These are phyloP conservation scores for Melikaiella ostensackeni DNA, from an alignment of 2,888 invertebrate genomes.

Conservation along the genomic window DNA sequence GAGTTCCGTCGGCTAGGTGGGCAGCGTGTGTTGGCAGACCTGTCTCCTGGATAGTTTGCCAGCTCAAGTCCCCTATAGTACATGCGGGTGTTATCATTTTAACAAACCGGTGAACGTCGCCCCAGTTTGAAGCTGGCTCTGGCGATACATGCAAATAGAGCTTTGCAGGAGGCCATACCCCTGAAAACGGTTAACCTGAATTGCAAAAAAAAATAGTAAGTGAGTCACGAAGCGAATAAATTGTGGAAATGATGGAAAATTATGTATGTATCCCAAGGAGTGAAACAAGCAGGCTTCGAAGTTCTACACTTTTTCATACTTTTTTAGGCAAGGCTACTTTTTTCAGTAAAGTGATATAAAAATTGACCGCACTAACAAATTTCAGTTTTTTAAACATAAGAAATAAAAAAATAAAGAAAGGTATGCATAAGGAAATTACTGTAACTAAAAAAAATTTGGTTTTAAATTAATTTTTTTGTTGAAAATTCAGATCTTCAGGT, in stretches of 20 bases:
- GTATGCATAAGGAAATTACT: too few species aligned
- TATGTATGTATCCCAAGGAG: not conserved
- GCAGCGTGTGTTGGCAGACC: slow-evolving; percentile 29
- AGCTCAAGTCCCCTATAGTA: slow-evolving; percentile 47
- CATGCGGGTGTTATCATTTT: slow-evolving; percentile 70
- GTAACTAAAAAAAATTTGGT: too few species aligned
- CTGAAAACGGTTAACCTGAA: slow-evolving; percentile 26
- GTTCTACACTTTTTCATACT: too few species aligned
- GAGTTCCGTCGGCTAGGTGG: slow-evolving; percentile 33
- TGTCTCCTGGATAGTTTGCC: slow-evolving; percentile 43
- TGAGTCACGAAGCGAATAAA: not conserved
- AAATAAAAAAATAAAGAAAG: too few species aligned
- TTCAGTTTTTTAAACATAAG: too few species aligned
- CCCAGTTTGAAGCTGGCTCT: slow-evolving; percentile 57
- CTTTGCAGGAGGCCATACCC: slow-evolving; percentile 37
- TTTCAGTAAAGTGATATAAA: too few species aligned
- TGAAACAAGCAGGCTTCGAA: too few species aligned
- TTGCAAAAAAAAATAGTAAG: not conserved
- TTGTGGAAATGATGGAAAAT: not conserved
- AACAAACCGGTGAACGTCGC: slow-evolving; percentile 54
- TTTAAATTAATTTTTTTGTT: too few species aligned
- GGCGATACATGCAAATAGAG: slow-evolving; percentile 45
- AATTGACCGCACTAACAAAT: too few species aligned
- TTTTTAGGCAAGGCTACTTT: too few species aligned
- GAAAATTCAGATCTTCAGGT: too few species aligned